Evolutionary conservation across 2,113 vertebrate species (phyloP).

Genomic region (Mus musculus): GRCm39 chr4:133700501-133701000

Average conservation of each 20-base stretch:
- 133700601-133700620: background rate
- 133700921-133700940: no score
- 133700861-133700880: no score
- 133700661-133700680: background rate
- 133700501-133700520: background rate
- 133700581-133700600: background rate
- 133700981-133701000: no score
- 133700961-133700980: no score
- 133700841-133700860: background rate
- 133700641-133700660: background rate
- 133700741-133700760: background rate
- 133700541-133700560: slow-evolving; percentile 20
- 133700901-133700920: no score
- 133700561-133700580: slow-evolving; percentile 3
- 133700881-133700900: no score
- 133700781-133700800: no score
- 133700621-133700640: background rate
- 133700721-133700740: background rate
- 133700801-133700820: background rate
- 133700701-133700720: background rate
- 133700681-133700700: background rate
- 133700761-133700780: no score
- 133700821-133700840: background rate
- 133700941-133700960: no score
- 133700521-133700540: background rate